Evolutionary conservation across 2,888 invertebrate genomes (phyloP).

Genomic region (Ashinkailepas kermadecensis): DNA sequence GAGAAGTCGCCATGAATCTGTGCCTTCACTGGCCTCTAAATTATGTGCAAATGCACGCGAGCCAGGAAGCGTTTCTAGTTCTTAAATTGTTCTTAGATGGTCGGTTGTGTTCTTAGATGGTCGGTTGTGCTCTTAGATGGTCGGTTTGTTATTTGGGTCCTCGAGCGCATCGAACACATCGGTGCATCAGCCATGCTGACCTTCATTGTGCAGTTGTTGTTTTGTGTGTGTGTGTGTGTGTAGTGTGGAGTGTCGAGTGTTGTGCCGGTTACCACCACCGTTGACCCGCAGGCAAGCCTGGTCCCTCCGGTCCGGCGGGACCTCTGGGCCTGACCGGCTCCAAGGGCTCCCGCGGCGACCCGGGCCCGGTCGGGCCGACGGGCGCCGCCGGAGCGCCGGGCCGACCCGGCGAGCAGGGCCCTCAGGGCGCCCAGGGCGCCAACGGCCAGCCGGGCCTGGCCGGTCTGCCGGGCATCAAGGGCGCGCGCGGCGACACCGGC

Average conservation of each 20-base stretch:
- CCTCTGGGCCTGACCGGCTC: conserved; percentile 59
- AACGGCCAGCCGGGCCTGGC: conserved; percentile 59
- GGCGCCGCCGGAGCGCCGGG: conserved; percentile 70
- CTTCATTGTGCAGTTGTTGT: conserved; percentile 42
- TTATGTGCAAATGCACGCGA: too few species aligned
- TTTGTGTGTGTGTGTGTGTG: too few species aligned
- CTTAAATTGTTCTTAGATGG: too few species aligned
- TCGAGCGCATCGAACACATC: too few species aligned
- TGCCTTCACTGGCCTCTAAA: too few species aligned
- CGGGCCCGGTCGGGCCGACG: conserved; percentile 64
- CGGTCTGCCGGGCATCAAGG: conserved; percentile 62
- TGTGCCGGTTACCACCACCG: too few species aligned
- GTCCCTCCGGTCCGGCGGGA: conserved; percentile 55
- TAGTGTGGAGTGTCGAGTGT: too few species aligned
- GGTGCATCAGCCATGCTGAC: background rate
- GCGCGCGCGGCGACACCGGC: conserved; percentile 60
- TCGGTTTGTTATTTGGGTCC: too few species aligned
- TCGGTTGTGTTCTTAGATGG: too few species aligned
- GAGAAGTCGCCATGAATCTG: too few species aligned
- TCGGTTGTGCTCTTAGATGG: too few species aligned
- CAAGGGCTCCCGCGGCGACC: conserved; percentile 67
- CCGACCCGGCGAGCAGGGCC: conserved; percentile 64
- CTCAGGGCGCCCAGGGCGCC: conserved; percentile 63
- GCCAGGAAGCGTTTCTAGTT: too few species aligned
- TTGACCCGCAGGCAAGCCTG: conserved; percentile 57